Base-by-base conservation (phyloP, 2,797 vertebrate genomes). In the Leptoclinus maculatus region DNA sequence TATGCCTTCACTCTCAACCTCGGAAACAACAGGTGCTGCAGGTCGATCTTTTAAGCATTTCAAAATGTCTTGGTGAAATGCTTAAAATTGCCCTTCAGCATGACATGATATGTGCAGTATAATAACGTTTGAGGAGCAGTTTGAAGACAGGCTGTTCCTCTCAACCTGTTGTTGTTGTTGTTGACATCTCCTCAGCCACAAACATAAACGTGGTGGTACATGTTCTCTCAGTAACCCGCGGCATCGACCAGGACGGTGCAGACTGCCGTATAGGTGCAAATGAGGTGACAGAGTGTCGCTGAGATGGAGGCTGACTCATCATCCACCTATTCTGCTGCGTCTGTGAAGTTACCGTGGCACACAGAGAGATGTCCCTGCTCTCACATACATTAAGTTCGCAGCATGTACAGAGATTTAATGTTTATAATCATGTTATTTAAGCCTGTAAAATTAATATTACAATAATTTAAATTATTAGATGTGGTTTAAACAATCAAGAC, bases 291-390 rank as follows among this genome's bases (percentile, higher is more conserved):
- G 66, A 69, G 57, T 69, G 74, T 53, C 54, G 59, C 49, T 59
- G 73, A 85, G 34, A 71, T 59, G 68, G 70, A 77, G 76, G 75
- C 72, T 85, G 88, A 90, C 62, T 92, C 85, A 90, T 56, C 39
- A 25, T 78, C 78, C 53, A 78, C 65, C 58, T 76, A 66, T 77
- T 83, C 57, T 60, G 67, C 69, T 71, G 71, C 62, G 68, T 80
- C 77, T 76, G 75, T 76, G 54, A 67, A 66, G 69, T 62, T 75
- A 49, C 12, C 14, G 34, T 36, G 66, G 45, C 29, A 43, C 58
- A 43, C 41, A 74, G 60, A 79, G 60, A 73, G 36, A 70, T 34
- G 62, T 63, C 36, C 25, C 65, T 49, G 58, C 38, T 78, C 59
- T 78, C 45, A 69, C n/a, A 74, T 32, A 54, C 4, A 66, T 66